Conservation (phyloP, 1,140 invertebrate species). For the Drosophila burlai region DNA sequence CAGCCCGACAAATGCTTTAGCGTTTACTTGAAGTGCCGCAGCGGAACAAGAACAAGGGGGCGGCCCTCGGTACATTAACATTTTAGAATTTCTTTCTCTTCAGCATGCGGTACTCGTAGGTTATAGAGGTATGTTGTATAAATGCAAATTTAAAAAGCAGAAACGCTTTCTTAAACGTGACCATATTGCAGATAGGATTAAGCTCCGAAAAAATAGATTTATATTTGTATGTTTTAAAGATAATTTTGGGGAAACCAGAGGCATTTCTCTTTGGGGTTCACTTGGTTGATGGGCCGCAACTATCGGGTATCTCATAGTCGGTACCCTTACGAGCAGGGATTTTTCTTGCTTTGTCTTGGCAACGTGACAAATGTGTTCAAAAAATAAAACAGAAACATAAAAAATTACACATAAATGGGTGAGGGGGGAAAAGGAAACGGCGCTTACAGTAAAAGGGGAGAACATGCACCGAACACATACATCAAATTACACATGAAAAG, state of each 20-base stretch:
- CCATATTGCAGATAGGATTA: slow-evolving; percentile 1
- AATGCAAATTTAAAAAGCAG: slow-evolving; percentile 5
- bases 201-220: background rate
- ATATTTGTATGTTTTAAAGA: background rate
- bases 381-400: slow-evolving; percentile 54
- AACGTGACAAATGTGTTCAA: slow-evolving; percentile 72
- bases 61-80: slow-evolving; percentile 70
- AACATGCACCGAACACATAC: slow-evolving; percentile 45
- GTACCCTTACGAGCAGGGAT: background rate
- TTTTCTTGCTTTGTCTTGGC: slow-evolving; percentile 43
- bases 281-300: background rate
- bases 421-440: slow-evolving; percentile 39
- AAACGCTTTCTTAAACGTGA: background rate
- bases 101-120: background rate
- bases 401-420: slow-evolving; percentile 76
- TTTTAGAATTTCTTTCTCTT: slow-evolving; percentile 63
- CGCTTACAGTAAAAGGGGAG: slow-evolving; percentile 14
- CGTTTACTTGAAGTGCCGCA: slow-evolving; percentile 49
- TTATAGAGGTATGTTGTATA: slow-evolving; percentile 1
- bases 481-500: slow-evolving; percentile 74
- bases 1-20: slow-evolving; percentile 12
- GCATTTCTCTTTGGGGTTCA: background rate
- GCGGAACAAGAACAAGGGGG: slow-evolving; percentile 52
- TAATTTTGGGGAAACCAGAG: background rate
- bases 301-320: slow-evolving; percentile 14